Percentiles rank a stretch among this genome's conserved stretches.
Conservation (phyloP, 2,113 vertebrate genomes). For the Erythrocercus mccallii region DNA sequence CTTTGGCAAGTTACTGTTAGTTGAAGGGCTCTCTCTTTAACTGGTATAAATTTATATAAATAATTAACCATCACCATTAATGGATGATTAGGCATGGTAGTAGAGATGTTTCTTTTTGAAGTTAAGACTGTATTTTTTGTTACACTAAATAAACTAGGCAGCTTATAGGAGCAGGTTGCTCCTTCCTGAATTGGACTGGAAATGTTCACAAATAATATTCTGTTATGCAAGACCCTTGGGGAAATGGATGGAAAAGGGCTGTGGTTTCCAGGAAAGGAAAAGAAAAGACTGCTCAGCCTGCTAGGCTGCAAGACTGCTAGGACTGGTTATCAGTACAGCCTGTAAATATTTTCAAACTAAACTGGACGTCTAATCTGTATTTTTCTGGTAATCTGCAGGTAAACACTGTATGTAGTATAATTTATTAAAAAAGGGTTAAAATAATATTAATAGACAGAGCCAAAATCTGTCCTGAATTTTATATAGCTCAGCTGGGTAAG, state of each 20-base stretch:
- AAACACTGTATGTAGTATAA: fast-evolving
- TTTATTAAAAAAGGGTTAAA: fast-evolving
- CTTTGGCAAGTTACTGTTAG: neutral
- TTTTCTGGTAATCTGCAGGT: neutral
- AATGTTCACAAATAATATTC: neutral
- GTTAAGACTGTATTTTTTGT: neutral
- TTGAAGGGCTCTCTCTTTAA: neutral
- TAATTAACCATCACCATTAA: neutral
- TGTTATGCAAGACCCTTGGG: neutral
- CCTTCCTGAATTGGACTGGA: neutral
- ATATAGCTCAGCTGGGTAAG: neutral
- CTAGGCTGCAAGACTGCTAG: no score
- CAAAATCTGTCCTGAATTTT: neutral
- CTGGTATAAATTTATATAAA: neutral
- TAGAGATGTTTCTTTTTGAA: neutral
- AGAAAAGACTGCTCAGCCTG: neutral
- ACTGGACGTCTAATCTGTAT: fast-evolving
- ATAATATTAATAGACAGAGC: neutral
- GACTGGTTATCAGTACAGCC: neutral
- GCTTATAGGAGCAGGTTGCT: neutral
- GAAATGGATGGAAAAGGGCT: neutral
- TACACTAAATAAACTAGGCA: neutral
- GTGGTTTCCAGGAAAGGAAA: neutral
- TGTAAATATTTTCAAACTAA: neutral
- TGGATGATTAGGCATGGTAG: neutral